Conservation (phyloP, 2,888 invertebrate species). For the Choreutis nemorana region DNA sequence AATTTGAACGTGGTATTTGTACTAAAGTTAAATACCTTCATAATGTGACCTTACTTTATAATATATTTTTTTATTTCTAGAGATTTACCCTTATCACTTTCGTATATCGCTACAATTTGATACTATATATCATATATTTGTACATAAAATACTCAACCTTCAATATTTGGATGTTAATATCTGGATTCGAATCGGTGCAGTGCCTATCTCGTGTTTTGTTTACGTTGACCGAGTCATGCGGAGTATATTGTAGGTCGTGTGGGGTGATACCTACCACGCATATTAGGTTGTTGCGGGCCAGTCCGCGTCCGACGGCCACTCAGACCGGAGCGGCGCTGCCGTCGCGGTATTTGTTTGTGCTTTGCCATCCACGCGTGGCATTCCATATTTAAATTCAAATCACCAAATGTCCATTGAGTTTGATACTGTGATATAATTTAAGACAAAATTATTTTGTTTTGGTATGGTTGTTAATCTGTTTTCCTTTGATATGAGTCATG, state of each 20-base stretch:
- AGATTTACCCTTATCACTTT: too few species aligned
- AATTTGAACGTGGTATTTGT: too few species aligned
- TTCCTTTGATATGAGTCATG: neutral
- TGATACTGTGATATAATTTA: neutral
- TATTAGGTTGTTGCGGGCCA: constrained; percentile 13
- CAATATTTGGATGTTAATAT: too few species aligned
- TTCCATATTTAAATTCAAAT: constrained; percentile 16
- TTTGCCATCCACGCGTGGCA: constrained; percentile 16
- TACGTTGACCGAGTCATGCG: constrained; percentile 11
- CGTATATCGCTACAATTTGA: too few species aligned
- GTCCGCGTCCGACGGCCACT: constrained; percentile 19
- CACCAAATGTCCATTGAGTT: neutral
- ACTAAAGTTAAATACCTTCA: too few species aligned
- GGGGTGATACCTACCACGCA: too few species aligned
- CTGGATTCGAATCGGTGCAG: too few species aligned
- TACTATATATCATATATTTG: too few species aligned
- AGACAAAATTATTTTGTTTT: neutral
- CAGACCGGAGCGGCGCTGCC: constrained; percentile 11
- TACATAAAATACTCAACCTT: too few species aligned
- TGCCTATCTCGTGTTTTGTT: too few species aligned
- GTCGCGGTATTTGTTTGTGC: constrained; percentile 9
- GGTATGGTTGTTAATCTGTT: neutral
- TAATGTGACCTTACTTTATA: too few species aligned
- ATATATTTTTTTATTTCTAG: too few species aligned
- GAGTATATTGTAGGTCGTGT: neutral